Base-by-base conservation (phyloP, 1,140 invertebrate species). In the Notospermus geniculatus region DNA sequence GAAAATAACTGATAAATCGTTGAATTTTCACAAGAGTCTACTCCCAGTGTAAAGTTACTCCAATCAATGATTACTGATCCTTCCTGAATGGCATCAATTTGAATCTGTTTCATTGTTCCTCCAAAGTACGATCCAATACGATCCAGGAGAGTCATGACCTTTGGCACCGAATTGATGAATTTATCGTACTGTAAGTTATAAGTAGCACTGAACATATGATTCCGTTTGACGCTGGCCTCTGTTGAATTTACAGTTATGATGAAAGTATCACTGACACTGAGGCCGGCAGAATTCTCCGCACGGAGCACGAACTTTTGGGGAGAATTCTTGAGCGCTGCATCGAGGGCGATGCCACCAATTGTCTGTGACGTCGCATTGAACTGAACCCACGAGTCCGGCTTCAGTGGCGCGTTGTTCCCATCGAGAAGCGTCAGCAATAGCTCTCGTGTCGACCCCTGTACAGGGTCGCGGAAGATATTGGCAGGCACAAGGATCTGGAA, bases 341-440 rank as follows among this genome's bases (percentile, higher is more conserved):
- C 46, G 9, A 50, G 25, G n/a, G 46, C 19, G 25, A 50, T 19
- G n/a, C 46, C 46, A 5, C 9, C 25, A 9, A 50, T 50, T 50
- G 46, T 50, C n/a, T 50, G 46, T 23, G 46, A 50, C 25, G 46
- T 23, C 25, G 4, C 5, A 27, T 50, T 50, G n/a, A 50, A 50
- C 46, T 50, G 46, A 9, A 50, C 25, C 46, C 46, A 50, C 5
- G 46, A 50, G 5, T 50, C 32, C 15, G 32, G 32, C 15, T 36
- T 36, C 5, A 36, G 32, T 36, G 32, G 5, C 15, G 32, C 32
- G 32, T 36, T 36, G 15, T 36, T 36, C 15, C 32, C 32, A 15
- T 36, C 32, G 5, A 36, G 32, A 15, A 36, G 32, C 4, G 32
- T 36, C 15, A 36, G 32, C 5, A 15, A 36, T 4, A 36, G 32